Conservation (phyloP, 2,797 vertebrate species). For the Micropoecilia bifurca region DNA sequence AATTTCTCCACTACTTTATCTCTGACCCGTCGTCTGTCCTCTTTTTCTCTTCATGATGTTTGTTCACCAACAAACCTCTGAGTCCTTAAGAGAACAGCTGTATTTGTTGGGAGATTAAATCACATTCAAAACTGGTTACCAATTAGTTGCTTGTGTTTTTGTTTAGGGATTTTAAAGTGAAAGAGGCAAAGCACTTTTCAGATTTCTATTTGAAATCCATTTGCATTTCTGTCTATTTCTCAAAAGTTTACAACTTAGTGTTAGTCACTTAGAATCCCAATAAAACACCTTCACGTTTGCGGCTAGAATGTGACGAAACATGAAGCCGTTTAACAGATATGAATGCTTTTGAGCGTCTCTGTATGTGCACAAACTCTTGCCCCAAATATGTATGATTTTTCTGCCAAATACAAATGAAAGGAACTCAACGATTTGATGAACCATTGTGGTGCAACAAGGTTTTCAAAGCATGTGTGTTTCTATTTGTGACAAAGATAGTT, state of each 20-base stretch:
- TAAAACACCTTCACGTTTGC: neutral
- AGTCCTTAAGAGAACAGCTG: neutral
- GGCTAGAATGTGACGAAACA: neutral
- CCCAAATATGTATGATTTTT: conserved; percentile 18
- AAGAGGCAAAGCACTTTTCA: neutral
- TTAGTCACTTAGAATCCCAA: neutral
- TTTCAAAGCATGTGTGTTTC: neutral
- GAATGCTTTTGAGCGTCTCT: neutral
- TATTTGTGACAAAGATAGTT: conserved; percentile 11
- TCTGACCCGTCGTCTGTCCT: neutral
- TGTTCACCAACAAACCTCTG: neutral
- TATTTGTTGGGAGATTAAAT: neutral
- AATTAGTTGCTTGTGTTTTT: neutral
- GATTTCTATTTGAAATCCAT: neutral
- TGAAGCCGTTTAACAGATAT: neutral
- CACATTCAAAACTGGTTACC: neutral
- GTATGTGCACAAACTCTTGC: conserved; percentile 38
- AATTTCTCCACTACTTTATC: neutral
- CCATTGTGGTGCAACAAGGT: neutral
- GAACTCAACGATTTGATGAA: conserved; percentile 12
- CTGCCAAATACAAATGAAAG: conserved; percentile 3
- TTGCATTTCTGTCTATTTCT: neutral
- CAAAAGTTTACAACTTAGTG: neutral
- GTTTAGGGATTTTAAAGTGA: neutral
- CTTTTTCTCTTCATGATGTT: neutral